Base-by-base conservation (phyloP, 1,140 invertebrate genomes). In the Nautilus pompilius region DNA sequence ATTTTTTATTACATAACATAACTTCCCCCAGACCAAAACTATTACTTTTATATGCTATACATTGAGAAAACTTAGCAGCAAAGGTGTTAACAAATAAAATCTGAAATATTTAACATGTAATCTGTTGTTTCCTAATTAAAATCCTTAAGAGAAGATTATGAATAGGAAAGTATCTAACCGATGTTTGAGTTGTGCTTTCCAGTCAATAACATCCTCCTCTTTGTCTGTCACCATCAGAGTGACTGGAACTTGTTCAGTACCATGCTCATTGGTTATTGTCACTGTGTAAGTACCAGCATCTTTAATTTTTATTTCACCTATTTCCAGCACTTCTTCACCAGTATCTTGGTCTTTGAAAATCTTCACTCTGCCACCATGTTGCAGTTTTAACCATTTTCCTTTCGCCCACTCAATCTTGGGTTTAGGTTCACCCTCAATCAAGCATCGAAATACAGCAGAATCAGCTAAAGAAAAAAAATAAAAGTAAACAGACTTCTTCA, bases 241-340 rank as follows among this genome's bases (percentile, higher is more conserved):
- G 2, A 74, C 81, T n/a, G 82, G 74, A 22, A 71, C 74, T 24
- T 77, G 66, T 33, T 75, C 75, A 5, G 68, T 61, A 24, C 82
- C 81, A 63, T 80, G 78, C 60, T 81, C 78, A 65, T 83, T 83
- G 33, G 64, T 76, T 4, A 78, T 71, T 2, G 76, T 78, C 13
- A 81, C 76, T 6, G 75, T 76, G 68, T 82, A 83, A 1, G 81
- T 83, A 13, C 81, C 82, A 36, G 80, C 74, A 74, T 82, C 78
- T 60, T 76, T 77, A 56, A 69, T 68, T 58, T 73, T 72, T 48
- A 80, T 76, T 29, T 77, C 70, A 13, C 69, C 61, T 17, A 83
- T 81, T 66, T 81, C 74, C 22, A 83, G 63, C 24, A 82, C 71
- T 58, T 82, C 60, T 61, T 77, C 72, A 24, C 71, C 70, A 4